Conservation (phyloP, 2,113 vertebrate species). For the Xiphorhynchus elegans region DNA sequence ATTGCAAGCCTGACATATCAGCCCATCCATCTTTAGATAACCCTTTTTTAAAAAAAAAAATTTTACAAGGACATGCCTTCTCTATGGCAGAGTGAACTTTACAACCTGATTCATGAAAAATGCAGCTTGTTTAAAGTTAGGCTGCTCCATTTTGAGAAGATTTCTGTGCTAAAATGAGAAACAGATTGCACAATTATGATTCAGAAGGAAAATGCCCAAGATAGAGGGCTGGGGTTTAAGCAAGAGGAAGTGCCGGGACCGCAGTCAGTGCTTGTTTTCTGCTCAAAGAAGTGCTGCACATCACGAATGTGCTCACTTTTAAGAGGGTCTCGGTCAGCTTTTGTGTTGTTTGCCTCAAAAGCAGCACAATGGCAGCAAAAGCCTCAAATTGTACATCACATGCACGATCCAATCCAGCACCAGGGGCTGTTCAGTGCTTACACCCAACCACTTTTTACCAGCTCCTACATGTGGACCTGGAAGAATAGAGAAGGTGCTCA, state of each 20-base stretch:
- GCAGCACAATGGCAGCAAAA: slow-evolving; percentile 35
- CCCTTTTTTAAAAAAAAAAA: not conserved
- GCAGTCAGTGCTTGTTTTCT: slow-evolving; percentile 12
- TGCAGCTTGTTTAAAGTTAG: slow-evolving; percentile 73
- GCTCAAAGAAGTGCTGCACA: slow-evolving; percentile 40
- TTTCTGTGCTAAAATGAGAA: slow-evolving; percentile 73
- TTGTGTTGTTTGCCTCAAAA: slow-evolving; percentile 56
- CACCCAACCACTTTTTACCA: not conserved
- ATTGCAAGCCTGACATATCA: slow-evolving; percentile 34
- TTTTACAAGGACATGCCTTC: slow-evolving; percentile 51
- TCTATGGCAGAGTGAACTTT: slow-evolving; percentile 61
- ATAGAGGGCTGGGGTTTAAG: slow-evolving; percentile 58
- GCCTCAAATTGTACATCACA: not conserved
- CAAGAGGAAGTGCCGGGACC: slow-evolving; percentile 9
- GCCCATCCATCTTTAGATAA: not conserved
- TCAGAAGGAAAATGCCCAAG: slow-evolving; percentile 72
- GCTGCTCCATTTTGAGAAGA: slow-evolving; percentile 65
- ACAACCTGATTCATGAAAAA: slow-evolving; percentile 70
- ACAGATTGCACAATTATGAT: slow-evolving; percentile 73
- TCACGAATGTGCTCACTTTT: slow-evolving; percentile 32
- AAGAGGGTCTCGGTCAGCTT: slow-evolving; percentile 51
- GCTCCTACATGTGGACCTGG: not conserved
- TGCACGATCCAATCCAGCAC: not conserved
- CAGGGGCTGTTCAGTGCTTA: not conserved
- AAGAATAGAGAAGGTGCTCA: not conserved